A percentile compares a stretch with the other conserved stretches of the same genome.
phyloP scores from a whole-genome alignment of 2,888 invertebrate genomes.

The Diplolepis rosae region DNA sequence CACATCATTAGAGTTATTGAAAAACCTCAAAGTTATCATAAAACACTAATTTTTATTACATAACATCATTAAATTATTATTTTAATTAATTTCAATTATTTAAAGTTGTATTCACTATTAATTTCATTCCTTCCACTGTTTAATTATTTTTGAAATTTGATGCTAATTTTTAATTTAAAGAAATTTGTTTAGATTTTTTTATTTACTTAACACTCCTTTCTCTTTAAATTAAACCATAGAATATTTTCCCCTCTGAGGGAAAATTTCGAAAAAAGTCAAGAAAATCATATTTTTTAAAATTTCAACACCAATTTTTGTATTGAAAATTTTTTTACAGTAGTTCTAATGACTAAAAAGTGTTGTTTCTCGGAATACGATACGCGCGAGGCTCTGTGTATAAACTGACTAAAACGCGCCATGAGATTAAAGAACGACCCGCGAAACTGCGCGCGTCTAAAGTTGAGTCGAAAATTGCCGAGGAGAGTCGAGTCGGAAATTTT shows the following conservation, averaged over 20 bases:
- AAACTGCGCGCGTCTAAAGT: slow-evolving; percentile 55
- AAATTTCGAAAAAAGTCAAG: background rate
- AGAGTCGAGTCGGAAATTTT: background rate
- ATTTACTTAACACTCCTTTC: too few species aligned
- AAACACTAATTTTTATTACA: background rate
- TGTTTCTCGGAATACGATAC: slow-evolving; percentile 47
- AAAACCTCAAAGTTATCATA: background rate
- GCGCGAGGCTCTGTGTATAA: slow-evolving; percentile 58
- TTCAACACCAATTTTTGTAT: background rate
- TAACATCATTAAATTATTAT: background rate
- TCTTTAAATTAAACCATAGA: background rate
- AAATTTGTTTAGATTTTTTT: too few species aligned
- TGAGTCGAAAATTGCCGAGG: slow-evolving; percentile 8
- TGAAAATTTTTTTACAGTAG: background rate
- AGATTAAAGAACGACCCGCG: slow-evolving; percentile 62
- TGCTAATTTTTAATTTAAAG: too few species aligned
- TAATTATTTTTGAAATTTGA: too few species aligned
- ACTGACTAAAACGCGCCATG: slow-evolving; percentile 54
- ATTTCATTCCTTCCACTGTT: too few species aligned
- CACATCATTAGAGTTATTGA: background rate
- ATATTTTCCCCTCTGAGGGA: background rate
- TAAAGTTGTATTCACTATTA: background rate
- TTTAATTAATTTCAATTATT: background rate
- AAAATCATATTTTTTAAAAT: background rate
- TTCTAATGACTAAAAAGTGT: background rate